phyloP scores from a whole-genome alignment of 2,113 vertebrate species.

The Nothocercus julius region DNA sequence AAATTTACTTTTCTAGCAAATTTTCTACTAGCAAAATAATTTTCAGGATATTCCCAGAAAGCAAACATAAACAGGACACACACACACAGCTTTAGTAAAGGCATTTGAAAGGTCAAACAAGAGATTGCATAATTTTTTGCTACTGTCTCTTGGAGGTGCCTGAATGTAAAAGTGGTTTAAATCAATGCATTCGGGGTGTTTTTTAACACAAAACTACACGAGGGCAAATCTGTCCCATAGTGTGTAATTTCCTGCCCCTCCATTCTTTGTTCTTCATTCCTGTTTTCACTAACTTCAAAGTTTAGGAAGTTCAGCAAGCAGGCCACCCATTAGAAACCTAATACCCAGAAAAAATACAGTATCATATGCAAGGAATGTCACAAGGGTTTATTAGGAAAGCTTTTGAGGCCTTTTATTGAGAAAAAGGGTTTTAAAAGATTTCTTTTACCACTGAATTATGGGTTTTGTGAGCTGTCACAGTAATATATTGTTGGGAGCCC shows the following conservation, averaged over 20 bases:
- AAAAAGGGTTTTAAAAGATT: not conserved
- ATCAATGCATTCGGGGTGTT: not conserved
- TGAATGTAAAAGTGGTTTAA: not conserved
- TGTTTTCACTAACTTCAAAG: not conserved
- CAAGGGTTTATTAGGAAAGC: not conserved
- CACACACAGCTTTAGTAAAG: not conserved
- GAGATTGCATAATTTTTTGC: not conserved
- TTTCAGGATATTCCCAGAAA: constrained; percentile 12
- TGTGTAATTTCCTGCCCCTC: not conserved
- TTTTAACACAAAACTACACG: not conserved
- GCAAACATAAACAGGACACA: not conserved
- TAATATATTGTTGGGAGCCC: not conserved
- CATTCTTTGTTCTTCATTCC: not conserved
- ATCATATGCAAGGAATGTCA: not conserved
- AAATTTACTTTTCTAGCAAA: not conserved
- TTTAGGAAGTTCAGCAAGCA: not conserved
- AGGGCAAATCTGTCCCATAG: not conserved
- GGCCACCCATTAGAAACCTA: not conserved
- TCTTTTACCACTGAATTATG: not conserved
- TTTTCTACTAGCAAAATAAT: not conserved
- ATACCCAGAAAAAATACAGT: not conserved
- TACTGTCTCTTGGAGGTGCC: not conserved
- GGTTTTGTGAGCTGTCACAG: not conserved
- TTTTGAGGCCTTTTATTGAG: not conserved
- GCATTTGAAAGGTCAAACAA: not conserved